These are phyloP conservation scores for Botia almorhae DNA, from an alignment of 2,797 vertebrate genomes.

Conservation along the genomic window DNA sequence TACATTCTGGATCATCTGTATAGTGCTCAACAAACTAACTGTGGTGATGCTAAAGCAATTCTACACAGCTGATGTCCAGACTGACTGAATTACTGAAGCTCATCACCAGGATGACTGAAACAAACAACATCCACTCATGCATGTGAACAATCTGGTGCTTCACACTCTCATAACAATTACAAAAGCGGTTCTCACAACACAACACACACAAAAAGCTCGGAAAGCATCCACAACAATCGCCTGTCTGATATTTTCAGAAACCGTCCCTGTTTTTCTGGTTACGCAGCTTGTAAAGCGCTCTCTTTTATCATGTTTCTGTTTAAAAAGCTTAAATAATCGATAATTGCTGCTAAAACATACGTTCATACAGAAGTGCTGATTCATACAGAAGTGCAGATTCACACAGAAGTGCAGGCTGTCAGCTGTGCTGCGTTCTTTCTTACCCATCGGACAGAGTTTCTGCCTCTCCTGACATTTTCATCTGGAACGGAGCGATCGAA, in stretches of 20 bases:
- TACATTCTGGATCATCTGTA: neutral
- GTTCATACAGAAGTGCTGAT: slow-evolving; percentile 43
- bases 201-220: slow-evolving; percentile 23
- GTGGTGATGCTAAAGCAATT: slow-evolving; percentile 68
- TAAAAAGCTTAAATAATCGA: neutral
- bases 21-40: slow-evolving; percentile 44
- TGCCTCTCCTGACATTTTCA: slow-evolving; percentile 82
- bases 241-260: slow-evolving; percentile 31
- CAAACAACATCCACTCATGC: slow-evolving; percentile 36
- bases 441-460: slow-evolving; percentile 78
- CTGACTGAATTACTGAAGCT: slow-evolving; percentile 61
- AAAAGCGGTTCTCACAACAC: slow-evolving; percentile 26
- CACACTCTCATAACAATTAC: slow-evolving; percentile 16
- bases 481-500: slow-evolving; percentile 63
- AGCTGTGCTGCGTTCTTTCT: slow-evolving; percentile 68
- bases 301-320: neutral
- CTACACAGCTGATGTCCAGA: slow-evolving; percentile 66
- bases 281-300: slow-evolving; percentile 45
- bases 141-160: slow-evolving; percentile 1
- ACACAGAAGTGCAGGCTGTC: slow-evolving; percentile 40
- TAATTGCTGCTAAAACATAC: slow-evolving; percentile 32
- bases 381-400: no score
- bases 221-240: slow-evolving; percentile 53
- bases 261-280: slow-evolving; percentile 67
- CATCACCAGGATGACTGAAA: slow-evolving; percentile 58